phyloP scores from a whole-genome alignment of 2,888 invertebrate species.

The Laothoe populi region DNA sequence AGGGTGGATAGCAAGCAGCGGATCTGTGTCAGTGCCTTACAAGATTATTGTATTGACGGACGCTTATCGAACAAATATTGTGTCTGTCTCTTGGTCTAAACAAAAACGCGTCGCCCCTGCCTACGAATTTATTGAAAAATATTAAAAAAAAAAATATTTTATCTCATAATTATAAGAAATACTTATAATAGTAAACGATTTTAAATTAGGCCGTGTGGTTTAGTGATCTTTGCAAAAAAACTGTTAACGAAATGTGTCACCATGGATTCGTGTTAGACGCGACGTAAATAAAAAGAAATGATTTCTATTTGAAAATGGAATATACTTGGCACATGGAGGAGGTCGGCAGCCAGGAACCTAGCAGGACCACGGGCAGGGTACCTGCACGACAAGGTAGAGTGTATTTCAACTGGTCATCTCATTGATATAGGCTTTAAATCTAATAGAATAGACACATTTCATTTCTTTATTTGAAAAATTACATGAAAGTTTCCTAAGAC shows the following conservation, averaged over 20 bases:
- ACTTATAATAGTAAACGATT: background rate
- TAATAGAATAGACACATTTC: too few relatives aligned
- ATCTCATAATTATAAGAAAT: background rate
- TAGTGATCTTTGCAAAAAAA: conserved; percentile 27
- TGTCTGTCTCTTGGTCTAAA: conserved; percentile 45
- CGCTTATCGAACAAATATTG: conserved; percentile 59
- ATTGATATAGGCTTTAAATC: too few relatives aligned
- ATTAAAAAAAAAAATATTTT: background rate
- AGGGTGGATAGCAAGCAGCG: conserved; percentile 61
- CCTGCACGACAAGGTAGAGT: conserved; percentile 72
- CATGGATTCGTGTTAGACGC: conserved; percentile 52
- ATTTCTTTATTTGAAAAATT: too few relatives aligned
- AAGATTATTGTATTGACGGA: conserved; percentile 74
- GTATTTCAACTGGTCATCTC: too few relatives aligned
- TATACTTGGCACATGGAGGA: conserved; percentile 80
- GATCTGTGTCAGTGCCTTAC: conserved; percentile 71
- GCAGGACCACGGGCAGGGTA: conserved; percentile 52
- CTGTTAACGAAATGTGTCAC: conserved; percentile 50
- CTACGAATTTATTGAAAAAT: conserved; percentile 17
- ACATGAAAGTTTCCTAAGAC: too few relatives aligned
- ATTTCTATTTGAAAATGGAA: conserved; percentile 67
- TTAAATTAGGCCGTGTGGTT: background rate
- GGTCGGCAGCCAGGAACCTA: conserved; percentile 59
- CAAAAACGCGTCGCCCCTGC: conserved; percentile 36
- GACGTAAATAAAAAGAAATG: conserved; percentile 42